These are phyloP conservation scores for Stegophylla sp. DNA, from an alignment of 2,888 invertebrate species.

Conservation along the genomic window DNA sequence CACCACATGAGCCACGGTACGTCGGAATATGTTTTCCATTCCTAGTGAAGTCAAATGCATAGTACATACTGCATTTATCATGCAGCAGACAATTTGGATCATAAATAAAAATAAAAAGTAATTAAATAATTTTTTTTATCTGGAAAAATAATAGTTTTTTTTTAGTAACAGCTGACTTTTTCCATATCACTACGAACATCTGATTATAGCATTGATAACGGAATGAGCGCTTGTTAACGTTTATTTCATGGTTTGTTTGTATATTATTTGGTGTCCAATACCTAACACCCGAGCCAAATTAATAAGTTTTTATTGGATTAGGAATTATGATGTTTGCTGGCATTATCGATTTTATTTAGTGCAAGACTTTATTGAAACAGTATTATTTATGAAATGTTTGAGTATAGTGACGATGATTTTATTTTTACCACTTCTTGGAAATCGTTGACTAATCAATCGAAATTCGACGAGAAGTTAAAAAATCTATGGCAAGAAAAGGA, in stretches of 20 bases:
- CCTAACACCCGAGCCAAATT: neutral
- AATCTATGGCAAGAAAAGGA: conserved; percentile 55
- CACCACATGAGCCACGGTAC: no score
- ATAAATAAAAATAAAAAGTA: no score
- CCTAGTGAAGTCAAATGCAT: no score
- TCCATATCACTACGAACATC: neutral
- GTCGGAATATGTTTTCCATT: no score
- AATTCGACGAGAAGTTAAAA: conserved; percentile 59
- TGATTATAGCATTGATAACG: neutral
- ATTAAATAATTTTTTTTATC: no score
- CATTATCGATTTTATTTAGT: neutral
- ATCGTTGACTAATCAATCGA: conserved; percentile 8
- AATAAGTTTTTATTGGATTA: neutral
- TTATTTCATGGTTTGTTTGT: neutral
- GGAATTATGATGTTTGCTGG: neutral
- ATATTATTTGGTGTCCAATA: neutral
- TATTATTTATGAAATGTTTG: conserved; percentile 31
- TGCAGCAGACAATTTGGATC: no score
- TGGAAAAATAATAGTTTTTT: no score
- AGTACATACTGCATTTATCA: no score
- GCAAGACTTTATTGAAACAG: neutral
- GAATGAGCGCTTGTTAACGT: neutral
- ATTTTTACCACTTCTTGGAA: conserved; percentile 39
- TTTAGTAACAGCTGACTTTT: neutral
- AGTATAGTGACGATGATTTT: conserved; percentile 46